Base-by-base conservation (phyloP, 2,113 vertebrate species). In the Alectura lathami region DNA sequence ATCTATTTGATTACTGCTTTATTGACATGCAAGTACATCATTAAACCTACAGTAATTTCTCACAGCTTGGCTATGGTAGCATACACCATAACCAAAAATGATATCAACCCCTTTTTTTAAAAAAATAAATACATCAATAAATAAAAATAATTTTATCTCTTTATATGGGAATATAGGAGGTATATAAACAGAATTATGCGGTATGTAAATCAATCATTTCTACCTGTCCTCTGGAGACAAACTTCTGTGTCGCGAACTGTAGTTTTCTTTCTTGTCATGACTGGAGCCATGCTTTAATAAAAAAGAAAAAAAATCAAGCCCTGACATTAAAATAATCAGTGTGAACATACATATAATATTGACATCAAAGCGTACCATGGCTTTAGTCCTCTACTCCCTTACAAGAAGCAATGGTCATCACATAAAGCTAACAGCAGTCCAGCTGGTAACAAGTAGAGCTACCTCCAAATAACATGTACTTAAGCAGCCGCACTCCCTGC, bases 181-280 rank as follows among this genome's bases (percentile, higher is more conserved):
- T 57, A 14, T 3, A 43, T 6, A 82, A 6, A 67, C 29, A 68
- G 32, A 63, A 57, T 3, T 48, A 34, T 27, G 90, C 30, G 7
- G 54, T 21, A 86, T 24, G 64, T 67, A 79, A 70, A n/a, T 43
- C 16, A 73, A 40, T 73, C 50, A 62, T 17, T 68, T 82, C 62
- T 98, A 98, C 98, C 98, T 98, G 89, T 98, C 97, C 80, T 98
- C 98, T 84, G 98, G 98, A 91, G 98, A 98, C 56, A 97, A 95
- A 64, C 95, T 98, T 73, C 80, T 97, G 34, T 90, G 97, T 38
- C 73, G 91, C 32, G 97, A 97, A 94, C 91, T 94, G 76, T 96
- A 89, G 83, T 88, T 94, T 72, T 98, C 98, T 63, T 86, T 97
- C 94, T 91, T 97, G 86, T 98, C 98, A 1, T 97, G 92, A 87